These are phyloP conservation scores for Pongo pygmaeus DNA, from an alignment of 2,113 vertebrate genomes.

Conservation along the genomic window DNA sequence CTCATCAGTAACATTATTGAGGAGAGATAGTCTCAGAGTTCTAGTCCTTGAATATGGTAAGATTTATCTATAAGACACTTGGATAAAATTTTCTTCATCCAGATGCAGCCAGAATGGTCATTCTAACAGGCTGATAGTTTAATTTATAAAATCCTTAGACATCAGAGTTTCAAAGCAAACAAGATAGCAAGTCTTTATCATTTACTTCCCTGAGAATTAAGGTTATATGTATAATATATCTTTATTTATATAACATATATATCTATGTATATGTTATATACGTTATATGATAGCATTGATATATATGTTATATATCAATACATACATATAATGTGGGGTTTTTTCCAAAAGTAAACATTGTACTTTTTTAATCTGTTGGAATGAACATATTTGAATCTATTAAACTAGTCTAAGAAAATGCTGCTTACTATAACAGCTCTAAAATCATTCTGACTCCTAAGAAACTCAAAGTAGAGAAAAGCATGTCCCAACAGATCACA, in stretches of 20 bases:
- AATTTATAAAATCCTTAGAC: neutral
- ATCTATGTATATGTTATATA: no score
- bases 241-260: neutral
- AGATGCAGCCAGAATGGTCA: neutral
- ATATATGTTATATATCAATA: no score
- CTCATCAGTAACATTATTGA: neutral
- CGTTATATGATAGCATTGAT: no score
- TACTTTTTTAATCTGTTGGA: neutral
- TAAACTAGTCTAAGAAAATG: neutral
- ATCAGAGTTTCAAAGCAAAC: neutral
- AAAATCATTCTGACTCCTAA: neutral
- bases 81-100: neutral
- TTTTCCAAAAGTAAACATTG: neutral
- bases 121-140: neutral
- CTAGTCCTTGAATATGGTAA: neutral
- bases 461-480: neutral
- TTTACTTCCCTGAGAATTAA: conserved; percentile 8
- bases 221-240: neutral
- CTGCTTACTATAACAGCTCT: neutral
- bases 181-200: neutral
- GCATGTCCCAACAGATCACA: neutral
- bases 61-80: neutral
- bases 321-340: neutral
- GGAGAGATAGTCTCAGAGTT: neutral
- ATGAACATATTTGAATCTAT: neutral